Conservation (phyloP, 2,888 invertebrate genomes). For the Anarsia innoxiella region DNA sequence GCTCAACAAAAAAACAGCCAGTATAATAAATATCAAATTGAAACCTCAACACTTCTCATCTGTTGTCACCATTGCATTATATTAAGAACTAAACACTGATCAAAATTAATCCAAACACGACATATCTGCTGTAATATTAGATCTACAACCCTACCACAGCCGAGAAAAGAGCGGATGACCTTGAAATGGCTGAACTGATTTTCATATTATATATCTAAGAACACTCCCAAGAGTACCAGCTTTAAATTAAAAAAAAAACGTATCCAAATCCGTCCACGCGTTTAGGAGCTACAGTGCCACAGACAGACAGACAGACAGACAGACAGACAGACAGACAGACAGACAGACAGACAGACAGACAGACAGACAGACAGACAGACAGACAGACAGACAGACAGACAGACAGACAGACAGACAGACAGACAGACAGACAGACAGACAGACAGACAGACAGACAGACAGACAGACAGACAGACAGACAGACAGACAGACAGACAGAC, state of each 20-base stretch:
- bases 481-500: neutral
- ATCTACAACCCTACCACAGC: too few relatives aligned
- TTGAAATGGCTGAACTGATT: neutral
- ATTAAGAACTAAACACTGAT: neutral
- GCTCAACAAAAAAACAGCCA: too few relatives aligned
- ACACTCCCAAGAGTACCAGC: too few relatives aligned
- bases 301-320: too few relatives aligned
- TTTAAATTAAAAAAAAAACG: constrained; percentile 3
- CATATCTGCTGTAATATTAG: too few relatives aligned
- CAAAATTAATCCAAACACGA: too few relatives aligned
- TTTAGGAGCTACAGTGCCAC: too few relatives aligned
- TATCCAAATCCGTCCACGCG: too few relatives aligned
- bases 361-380: constrained; percentile 1
- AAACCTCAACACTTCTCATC: neutral
- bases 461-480: constrained; percentile 1
- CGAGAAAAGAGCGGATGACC: too few relatives aligned
- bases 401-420: constrained; percentile 1
- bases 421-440: constrained; percentile 1
- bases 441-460: constrained; percentile 1
- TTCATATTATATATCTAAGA: neutral
- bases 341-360: neutral
- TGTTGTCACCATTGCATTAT: neutral
- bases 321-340: neutral
- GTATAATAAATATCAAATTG: too few relatives aligned
- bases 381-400: constrained; percentile 1